These are phyloP conservation scores for Lerema accius DNA, from an alignment of 1,140 invertebrate genomes.

Conservation along the genomic window DNA sequence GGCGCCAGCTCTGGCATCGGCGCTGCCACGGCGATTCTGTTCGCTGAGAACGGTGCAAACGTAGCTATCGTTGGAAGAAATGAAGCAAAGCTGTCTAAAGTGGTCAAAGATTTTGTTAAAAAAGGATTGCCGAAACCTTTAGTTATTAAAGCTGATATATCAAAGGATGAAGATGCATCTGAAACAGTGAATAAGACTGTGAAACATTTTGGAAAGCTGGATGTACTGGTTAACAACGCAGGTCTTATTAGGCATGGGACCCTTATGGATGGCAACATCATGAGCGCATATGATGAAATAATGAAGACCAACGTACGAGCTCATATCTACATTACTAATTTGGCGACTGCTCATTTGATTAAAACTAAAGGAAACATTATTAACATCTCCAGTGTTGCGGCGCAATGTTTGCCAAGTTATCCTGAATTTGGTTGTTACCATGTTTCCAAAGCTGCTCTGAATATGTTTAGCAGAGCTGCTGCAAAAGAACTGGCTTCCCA, in stretches of 20 bases:
- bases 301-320: slow-evolving; percentile 3
- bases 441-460: slow-evolving; percentile 9
- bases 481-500: background rate
- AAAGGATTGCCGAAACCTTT: slow-evolving; percentile 4
- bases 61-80: too few species aligned
- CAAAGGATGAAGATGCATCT: background rate
- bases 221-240: slow-evolving; percentile 5
- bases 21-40: too few species aligned
- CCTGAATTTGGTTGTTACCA: background rate
- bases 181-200: slow-evolving; percentile 2
- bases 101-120: too few species aligned
- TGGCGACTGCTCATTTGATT: slow-evolving; percentile 4
- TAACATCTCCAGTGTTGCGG: slow-evolving; percentile 9
- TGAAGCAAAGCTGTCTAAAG: too few species aligned
- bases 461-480: background rate
- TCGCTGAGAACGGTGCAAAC: too few species aligned
- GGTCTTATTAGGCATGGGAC: background rate
- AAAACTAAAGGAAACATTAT: slow-evolving; percentile 1
- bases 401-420: background rate
- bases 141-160: slow-evolving; percentile 10
- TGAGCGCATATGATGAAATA: slow-evolving; percentile 1
- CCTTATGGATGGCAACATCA: background rate
- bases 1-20: too few species aligned
- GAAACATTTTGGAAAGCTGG: slow-evolving; percentile 3
- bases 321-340: slow-evolving; percentile 7